A percentile compares a stretch with the other conserved stretches of the same genome.
phyloP scores from a whole-genome alignment of 2,797 vertebrate species.

The Bradypodion pumilum region DNA sequence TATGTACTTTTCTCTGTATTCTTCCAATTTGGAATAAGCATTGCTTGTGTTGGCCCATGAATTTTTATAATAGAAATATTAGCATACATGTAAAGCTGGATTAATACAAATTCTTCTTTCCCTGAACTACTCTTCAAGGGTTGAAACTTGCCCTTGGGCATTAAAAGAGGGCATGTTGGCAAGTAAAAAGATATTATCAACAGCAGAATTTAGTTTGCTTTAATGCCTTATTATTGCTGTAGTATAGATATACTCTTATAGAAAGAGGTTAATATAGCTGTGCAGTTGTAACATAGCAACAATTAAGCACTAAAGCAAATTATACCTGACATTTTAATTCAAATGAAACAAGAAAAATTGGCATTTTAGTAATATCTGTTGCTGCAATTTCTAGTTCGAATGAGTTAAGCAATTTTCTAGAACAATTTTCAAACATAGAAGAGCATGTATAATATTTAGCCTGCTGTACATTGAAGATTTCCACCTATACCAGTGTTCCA shows the following conservation, averaged over 20 bases:
- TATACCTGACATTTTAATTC: not conserved
- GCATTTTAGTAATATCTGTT: not conserved
- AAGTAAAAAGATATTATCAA: constrained; percentile 4
- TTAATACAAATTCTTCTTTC: not conserved
- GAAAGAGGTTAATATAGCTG: not conserved
- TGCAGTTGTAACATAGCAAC: not conserved
- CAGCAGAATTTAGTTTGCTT: constrained; percentile 7
- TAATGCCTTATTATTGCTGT: not conserved
- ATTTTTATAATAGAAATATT: not conserved
- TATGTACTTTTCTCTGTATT: constrained; percentile 2
- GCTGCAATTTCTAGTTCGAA: constrained; percentile 26
- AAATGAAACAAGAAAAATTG: not conserved
- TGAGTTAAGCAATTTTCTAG: constrained; percentile 28
- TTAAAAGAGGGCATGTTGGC: not conserved
- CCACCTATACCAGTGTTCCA: constrained; percentile 31
- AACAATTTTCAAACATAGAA: constrained; percentile 21
- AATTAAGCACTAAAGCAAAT: not conserved
- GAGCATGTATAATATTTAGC: constrained; percentile 1
- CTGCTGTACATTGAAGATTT: constrained; percentile 20
- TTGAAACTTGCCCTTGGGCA: constrained; percentile 19
- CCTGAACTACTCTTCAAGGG: not conserved
- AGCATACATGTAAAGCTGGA: not conserved
- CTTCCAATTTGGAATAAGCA: constrained; percentile 2
- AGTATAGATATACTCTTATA: not conserved
- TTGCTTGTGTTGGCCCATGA: not conserved